Percentiles rank a stretch among this genome's conserved stretches.
Evolutionary conservation across 2,113 vertebrate species (phyloP).

Genomic region (Tragulus kanchil): DNA sequence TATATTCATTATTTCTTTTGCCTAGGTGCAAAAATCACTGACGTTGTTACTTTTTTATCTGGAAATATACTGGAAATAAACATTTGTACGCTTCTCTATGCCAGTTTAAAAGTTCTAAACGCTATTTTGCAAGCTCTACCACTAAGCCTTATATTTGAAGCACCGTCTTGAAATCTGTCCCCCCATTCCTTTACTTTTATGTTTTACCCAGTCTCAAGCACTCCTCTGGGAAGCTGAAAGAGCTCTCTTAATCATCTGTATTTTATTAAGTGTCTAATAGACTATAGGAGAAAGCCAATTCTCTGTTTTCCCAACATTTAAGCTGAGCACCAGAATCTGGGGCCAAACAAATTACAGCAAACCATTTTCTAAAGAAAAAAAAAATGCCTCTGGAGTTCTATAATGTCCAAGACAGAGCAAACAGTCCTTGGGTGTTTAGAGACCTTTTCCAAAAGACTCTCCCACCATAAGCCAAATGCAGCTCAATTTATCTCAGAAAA

Average conservation of each 20-base stretch:
- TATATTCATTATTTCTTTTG: background rate
- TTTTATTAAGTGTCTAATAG: conserved; percentile 82
- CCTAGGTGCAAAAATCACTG: background rate
- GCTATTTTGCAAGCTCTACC: background rate
- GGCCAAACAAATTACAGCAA: conserved; percentile 77
- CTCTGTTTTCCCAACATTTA: conserved; percentile 75
- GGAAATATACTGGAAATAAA: conserved; percentile 44
- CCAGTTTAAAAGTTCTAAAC: conserved; percentile 1
- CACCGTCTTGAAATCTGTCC: conserved; percentile 40
- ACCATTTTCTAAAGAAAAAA: conserved; percentile 61
- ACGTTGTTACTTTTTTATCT: background rate
- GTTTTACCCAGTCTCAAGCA: background rate
- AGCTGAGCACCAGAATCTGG: conserved; percentile 58
- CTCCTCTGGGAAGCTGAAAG: conserved; percentile 63
- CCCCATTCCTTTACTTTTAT: conserved; percentile 47
- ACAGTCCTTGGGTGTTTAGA: conserved; percentile 39
- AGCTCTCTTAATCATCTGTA: conserved; percentile 70
- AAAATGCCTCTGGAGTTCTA: conserved; percentile 36
- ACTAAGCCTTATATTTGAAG: conserved; percentile 30
- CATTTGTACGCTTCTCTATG: background rate
- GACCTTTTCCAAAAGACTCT: conserved; percentile 23
- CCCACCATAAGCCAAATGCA: conserved; percentile 42
- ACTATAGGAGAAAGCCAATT: conserved; percentile 66
- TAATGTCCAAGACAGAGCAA: conserved; percentile 63
- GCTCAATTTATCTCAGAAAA: conserved; percentile 51